phyloP scores from a whole-genome alignment of 2,888 invertebrate species.

The Heliconius aoede region DNA sequence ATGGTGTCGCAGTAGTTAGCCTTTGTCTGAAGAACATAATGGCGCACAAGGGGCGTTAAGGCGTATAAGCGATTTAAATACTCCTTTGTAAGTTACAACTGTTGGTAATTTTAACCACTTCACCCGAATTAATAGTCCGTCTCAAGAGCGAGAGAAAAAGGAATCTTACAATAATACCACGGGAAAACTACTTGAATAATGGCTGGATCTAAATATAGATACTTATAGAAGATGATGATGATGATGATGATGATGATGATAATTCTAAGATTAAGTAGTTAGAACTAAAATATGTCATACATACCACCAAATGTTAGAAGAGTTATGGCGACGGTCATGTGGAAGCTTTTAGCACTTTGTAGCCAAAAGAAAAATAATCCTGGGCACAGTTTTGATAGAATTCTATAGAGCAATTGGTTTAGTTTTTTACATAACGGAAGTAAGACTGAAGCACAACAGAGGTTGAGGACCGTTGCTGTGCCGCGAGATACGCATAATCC shows the following conservation, averaged over 20 bases:
- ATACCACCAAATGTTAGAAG: constrained; percentile 78
- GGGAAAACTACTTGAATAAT: constrained; percentile 8
- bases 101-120: constrained; percentile 33
- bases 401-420: constrained; percentile 71
- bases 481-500: constrained; percentile 82
- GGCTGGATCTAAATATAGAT: neutral
- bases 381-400: constrained; percentile 68
- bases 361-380: constrained; percentile 77
- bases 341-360: constrained; percentile 80
- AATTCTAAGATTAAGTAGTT: no score
- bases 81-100: constrained; percentile 31
- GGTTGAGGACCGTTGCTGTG: constrained; percentile 79
- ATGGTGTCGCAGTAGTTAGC: constrained; percentile 65
- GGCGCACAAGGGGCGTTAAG: constrained; percentile 48
- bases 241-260: no score
- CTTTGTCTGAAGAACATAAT: constrained; percentile 78
- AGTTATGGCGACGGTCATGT: constrained; percentile 80
- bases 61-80: constrained; percentile 38
- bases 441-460: constrained; percentile 72
- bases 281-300: constrained; percentile 46
- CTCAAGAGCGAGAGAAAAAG: neutral
- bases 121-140: constrained; percentile 27
- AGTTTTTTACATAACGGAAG: constrained; percentile 81
- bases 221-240: no score
- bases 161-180: constrained; percentile 7